A percentile compares a stretch with the other conserved stretches of the same genome.
These are phyloP conservation scores for Microhierax caerulescens DNA, from an alignment of 2,797 vertebrate genomes.

Conservation along the genomic window DNA sequence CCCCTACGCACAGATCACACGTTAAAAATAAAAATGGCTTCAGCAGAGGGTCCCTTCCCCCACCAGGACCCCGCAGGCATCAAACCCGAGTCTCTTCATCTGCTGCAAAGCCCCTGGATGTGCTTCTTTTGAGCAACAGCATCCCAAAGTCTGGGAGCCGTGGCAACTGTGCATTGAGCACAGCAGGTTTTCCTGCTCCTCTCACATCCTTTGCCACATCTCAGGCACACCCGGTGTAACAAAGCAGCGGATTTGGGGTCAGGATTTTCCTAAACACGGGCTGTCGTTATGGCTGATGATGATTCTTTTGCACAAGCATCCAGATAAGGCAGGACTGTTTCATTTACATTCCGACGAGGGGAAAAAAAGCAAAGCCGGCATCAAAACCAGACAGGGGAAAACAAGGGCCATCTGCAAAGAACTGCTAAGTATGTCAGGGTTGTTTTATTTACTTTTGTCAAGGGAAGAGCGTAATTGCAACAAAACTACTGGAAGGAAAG, in stretches of 20 bases:
- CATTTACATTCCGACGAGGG: neutral
- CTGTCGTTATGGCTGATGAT: rapidly evolving
- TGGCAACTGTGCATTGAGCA: neutral
- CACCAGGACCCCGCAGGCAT: neutral
- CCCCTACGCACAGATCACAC: rapidly evolving
- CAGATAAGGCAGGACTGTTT: neutral
- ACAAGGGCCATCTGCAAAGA: rapidly evolving
- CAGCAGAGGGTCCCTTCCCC: neutral
- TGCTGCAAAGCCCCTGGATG: neutral
- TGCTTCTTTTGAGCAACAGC: neutral
- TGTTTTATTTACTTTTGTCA: neutral
- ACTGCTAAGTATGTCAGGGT: rapidly evolving
- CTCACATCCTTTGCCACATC: neutral
- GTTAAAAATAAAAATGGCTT: neutral
- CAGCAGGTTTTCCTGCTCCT: neutral
- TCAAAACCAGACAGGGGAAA: neutral
- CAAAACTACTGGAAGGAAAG: neutral
- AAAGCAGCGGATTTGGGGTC: rapidly evolving
- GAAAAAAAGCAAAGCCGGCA: neutral
- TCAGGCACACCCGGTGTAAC: too few relatives aligned
- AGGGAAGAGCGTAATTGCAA: neutral
- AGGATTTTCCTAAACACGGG: neutral
- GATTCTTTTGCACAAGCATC: neutral
- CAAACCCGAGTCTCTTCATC: too few relatives aligned
- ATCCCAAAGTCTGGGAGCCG: neutral